Base-by-base conservation (phyloP, 2,888 invertebrate species). In the Eretmocerus hayati region DNA sequence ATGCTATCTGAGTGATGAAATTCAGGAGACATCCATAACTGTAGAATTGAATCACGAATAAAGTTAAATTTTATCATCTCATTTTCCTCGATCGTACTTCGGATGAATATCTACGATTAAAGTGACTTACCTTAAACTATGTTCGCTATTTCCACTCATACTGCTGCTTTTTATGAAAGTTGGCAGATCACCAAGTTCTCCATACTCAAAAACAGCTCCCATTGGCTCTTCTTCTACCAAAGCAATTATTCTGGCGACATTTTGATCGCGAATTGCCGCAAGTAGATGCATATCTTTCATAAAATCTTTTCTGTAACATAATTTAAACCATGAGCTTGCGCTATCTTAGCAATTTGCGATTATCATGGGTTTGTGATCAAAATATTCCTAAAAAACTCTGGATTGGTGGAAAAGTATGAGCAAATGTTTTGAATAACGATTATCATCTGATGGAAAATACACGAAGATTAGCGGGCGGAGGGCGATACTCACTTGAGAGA, bases 131-230 rank as follows among this genome's bases (percentile, higher is more conserved):
- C 62, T 65, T 36, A 65, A 54, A 11, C 59, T 59, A 16, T 58
- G 50, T 31, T 64, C 62, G 52, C 61, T 59, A 42, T 60, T 58
- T 23, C 61, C 61, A 53, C 61, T 62, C 48, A 62, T 58, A 39
- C 61, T 66, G 45, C 58, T 40, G 16, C 42, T 65, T 48, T 67
- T 65, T 45, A 74, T 72, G 73, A 81, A 90, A 71, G 78, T 81
- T 56, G 89, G 84, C 53, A 93, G 78, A 66, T 90, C 90, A 21
- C 90, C 90, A 56, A 86, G 83, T 67, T 89, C 87, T 66, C 90
- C 87, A 71, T 90, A 90, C 72, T 92, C 91, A 61, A 90, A 83
- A n/a, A 92, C 82, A 59, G 90, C 87, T 71, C 88, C 87, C 63
- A 88, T 83, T 5, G 91, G 90, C 64, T 90, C 90, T 59, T 88